A percentile compares a stretch with the other conserved stretches of the same genome.
These are phyloP conservation scores for Dromococcyx pavoninus DNA, from an alignment of 2,797 vertebrate genomes.

Conservation along the genomic window DNA sequence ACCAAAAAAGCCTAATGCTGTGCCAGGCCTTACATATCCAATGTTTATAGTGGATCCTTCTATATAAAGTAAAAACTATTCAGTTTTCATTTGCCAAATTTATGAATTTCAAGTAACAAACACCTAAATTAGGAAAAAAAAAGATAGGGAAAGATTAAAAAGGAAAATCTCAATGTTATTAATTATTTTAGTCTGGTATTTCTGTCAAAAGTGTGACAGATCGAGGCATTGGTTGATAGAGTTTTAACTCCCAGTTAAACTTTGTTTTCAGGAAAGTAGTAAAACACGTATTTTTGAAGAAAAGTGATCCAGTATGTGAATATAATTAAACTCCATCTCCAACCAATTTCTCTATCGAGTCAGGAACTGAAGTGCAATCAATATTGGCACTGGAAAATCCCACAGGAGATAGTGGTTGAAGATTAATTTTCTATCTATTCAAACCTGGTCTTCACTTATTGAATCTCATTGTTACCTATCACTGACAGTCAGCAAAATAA, in stretches of 20 bases:
- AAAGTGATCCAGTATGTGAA: constrained; percentile 45
- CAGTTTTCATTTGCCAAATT: not conserved
- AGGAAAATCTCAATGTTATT: not conserved
- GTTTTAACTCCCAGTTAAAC: not conserved
- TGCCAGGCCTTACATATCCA: not conserved
- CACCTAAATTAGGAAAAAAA: not conserved
- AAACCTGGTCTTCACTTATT: constrained; percentile 55
- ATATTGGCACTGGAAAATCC: constrained; percentile 61
- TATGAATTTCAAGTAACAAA: not conserved
- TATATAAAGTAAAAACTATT: not conserved
- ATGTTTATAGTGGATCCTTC: not conserved
- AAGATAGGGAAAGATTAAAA: not conserved
- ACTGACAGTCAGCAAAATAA: constrained; percentile 52
- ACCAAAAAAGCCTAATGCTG: not conserved
- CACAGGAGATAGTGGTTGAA: constrained; percentile 47
- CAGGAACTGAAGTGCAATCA: constrained; percentile 51
- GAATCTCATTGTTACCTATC: constrained; percentile 51
- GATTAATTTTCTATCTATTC: constrained; percentile 74
- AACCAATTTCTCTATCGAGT: constrained; percentile 56
- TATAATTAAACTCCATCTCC: constrained; percentile 68
- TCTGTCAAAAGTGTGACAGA: not conserved
- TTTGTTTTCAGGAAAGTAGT: constrained; percentile 17
- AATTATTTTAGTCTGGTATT: not conserved
- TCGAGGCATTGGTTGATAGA: not conserved
- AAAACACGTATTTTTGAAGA: constrained; percentile 10